Conservation (phyloP, 2,888 invertebrate genomes). For the Trimorus sp. region DNA sequence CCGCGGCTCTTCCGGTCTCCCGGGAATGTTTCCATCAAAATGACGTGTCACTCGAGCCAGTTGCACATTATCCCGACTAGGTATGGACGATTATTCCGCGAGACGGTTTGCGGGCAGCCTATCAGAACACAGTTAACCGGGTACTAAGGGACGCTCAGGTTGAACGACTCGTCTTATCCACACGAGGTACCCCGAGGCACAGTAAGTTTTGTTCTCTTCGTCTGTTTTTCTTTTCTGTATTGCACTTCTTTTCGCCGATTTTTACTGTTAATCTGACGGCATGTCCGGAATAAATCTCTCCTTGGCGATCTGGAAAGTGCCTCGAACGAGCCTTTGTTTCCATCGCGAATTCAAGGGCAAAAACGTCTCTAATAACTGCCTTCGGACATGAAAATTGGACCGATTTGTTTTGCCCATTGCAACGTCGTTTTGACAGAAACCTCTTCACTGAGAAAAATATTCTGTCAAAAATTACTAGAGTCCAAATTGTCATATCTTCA, state of each 20-base stretch:
- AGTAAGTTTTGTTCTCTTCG: constrained; percentile 56
- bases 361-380: background rate
- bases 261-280: constrained; percentile 72
- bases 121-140: constrained; percentile 73
- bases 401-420: too few species aligned
- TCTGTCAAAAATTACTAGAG: too few species aligned
- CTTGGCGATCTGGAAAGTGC: constrained; percentile 17
- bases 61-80: constrained; percentile 33
- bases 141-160: constrained; percentile 74
- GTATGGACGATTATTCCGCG: constrained; percentile 43
- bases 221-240: constrained; percentile 67
- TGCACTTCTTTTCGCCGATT: constrained; percentile 68
- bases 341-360: background rate
- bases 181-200: constrained; percentile 69
- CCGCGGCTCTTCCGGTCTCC: too few species aligned
- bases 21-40: constrained; percentile 27
- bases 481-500: too few species aligned
- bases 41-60: constrained; percentile 28
- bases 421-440: too few species aligned
- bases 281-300: constrained; percentile 44
- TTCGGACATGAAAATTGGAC: too few species aligned
- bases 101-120: constrained; percentile 61
- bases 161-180: constrained; percentile 75
- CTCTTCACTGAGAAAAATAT: too few species aligned
- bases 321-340: constrained; percentile 4